Conservation (phyloP, 2,888 invertebrate genomes). For the Enchytraeus crypticus region DNA sequence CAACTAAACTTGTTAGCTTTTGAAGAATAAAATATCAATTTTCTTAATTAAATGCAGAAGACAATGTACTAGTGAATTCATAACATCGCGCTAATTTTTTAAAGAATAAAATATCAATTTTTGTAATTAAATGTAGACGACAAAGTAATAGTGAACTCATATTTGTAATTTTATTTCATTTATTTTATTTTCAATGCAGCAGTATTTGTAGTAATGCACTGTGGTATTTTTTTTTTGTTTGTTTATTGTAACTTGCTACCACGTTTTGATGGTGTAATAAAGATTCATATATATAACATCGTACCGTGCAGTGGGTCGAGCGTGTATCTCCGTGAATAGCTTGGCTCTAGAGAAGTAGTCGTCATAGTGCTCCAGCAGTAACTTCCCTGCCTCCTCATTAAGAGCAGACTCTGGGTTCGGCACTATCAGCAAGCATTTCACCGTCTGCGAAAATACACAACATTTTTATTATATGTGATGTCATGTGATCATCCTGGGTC, state of each 20-base stretch:
- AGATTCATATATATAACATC: background rate
- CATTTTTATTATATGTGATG: background rate
- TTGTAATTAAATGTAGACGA: background rate
- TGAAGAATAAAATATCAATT: too few relatives aligned
- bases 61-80: too few relatives aligned
- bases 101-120: too few relatives aligned
- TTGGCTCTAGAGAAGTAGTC: conserved; percentile 79
- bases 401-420: conserved; percentile 94
- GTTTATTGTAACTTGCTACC: too few relatives aligned
- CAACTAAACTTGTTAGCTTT: too few relatives aligned
- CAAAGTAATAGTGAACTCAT: background rate
- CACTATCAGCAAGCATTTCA: conserved; percentile 89
- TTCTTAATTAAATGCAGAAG: too few relatives aligned
- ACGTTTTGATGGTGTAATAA: too few relatives aligned
- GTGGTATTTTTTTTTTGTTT: too few relatives aligned
- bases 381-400: conserved; percentile 90
- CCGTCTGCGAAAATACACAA: conserved; percentile 58
- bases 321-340: conserved; percentile 86
- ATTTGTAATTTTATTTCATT: background rate
- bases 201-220: too few relatives aligned
- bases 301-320: conserved; percentile 40
- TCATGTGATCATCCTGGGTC: background rate
- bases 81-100: too few relatives aligned
- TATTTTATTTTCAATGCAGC: too few relatives aligned
- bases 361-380: conserved; percentile 82